Evolutionary conservation across 2,888 invertebrate species (phyloP).

Genomic region (Noctua fimbriata): DNA sequence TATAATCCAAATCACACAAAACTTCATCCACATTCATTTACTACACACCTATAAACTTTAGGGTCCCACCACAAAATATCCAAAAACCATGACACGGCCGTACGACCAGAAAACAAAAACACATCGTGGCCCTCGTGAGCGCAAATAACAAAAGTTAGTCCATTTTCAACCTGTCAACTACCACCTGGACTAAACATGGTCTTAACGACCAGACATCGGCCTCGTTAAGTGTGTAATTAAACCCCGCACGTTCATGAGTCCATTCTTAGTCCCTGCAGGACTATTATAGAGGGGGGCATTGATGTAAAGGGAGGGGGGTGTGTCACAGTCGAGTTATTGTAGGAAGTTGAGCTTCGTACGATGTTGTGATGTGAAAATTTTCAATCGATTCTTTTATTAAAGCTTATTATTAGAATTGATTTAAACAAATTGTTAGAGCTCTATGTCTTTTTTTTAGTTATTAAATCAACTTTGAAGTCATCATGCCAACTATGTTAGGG

Average conservation of each 20-base stretch:
- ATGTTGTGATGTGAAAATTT: neutral
- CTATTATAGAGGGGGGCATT: constrained; percentile 40
- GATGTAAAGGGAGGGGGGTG: constrained; percentile 27
- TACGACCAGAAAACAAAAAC: constrained; percentile 43
- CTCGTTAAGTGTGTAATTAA: constrained; percentile 64
- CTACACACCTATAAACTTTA: constrained; percentile 51
- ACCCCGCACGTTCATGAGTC: constrained; percentile 44
- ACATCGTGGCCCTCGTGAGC: constrained; percentile 25
- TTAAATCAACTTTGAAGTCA: neutral
- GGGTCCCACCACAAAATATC: constrained; percentile 51
- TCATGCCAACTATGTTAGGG: too few relatives aligned
- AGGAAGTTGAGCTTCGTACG: neutral
- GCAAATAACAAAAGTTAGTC: constrained; percentile 58
- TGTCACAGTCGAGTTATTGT: neutral
- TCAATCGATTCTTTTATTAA: neutral
- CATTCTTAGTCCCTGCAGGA: constrained; percentile 51
- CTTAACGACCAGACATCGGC: constrained; percentile 59
- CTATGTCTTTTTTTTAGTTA: neutral
- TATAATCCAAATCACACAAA: constrained; percentile 41
- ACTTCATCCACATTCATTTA: constrained; percentile 41
- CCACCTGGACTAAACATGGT: constrained; percentile 37
- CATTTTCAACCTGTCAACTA: constrained; percentile 61
- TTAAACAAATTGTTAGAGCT: too few relatives aligned
- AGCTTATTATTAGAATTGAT: neutral
- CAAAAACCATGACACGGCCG: constrained; percentile 34